A percentile compares a stretch with the other conserved stretches of the same genome.
Conservation (phyloP, 2,113 vertebrate genomes). For the Antechinus flavipes region DNA sequence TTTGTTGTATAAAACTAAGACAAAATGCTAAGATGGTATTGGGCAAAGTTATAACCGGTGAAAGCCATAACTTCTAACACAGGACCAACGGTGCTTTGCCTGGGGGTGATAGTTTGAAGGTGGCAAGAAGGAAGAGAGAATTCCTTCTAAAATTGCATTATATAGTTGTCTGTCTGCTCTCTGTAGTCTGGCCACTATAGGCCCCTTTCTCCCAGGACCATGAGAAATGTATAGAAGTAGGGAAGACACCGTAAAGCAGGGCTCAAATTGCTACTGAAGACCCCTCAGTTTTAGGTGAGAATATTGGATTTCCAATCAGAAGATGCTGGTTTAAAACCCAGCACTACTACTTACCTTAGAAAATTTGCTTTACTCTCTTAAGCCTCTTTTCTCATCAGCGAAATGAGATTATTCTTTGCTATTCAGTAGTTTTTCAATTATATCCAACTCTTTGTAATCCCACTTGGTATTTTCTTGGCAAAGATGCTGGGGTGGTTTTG, state of each 20-base stretch:
- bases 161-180: not conserved
- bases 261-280: not conserved
- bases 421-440: too few species aligned
- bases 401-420: not conserved
- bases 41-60: not conserved
- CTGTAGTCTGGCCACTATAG: not conserved
- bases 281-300: conserved; percentile 36
- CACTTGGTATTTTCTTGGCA: not conserved
- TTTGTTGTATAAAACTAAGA: not conserved
- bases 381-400: not conserved
- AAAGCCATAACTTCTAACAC: not conserved
- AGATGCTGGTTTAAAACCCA: not conserved
- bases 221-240: not conserved
- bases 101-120: conserved; percentile 4
- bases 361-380: not conserved
- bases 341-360: not conserved
- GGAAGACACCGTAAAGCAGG: conserved; percentile 39
- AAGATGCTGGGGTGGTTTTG: not conserved
- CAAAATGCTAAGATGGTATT: not conserved
- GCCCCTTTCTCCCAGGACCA: not conserved
- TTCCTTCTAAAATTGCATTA: conserved; percentile 27
- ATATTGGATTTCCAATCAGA: not conserved
- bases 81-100: not conserved
- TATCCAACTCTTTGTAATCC: too few species aligned
- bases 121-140: not conserved